Conservation (phyloP, 2,113 vertebrate genomes). For the Aspidoscelis tigris region DNA sequence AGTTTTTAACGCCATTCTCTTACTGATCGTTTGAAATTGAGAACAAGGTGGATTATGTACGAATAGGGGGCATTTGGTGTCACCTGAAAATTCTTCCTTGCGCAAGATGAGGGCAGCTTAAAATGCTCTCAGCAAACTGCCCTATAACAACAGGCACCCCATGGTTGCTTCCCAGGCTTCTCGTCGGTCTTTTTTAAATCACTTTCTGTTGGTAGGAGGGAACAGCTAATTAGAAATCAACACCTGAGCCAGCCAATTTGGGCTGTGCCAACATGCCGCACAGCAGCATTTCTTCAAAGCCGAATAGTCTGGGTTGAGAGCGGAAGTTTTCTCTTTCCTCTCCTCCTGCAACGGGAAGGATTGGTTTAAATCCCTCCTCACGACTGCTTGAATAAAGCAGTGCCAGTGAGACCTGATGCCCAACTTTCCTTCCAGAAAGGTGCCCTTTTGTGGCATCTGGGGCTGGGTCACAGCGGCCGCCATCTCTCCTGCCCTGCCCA, state of each 20-base stretch:
- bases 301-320: neutral
- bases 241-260: conserved; percentile 31
- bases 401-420: conserved; percentile 2
- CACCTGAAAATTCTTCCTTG: neutral
- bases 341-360: conserved; percentile 30
- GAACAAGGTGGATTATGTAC: conserved; percentile 34
- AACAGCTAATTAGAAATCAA: conserved; percentile 17
- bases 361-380: conserved; percentile 7
- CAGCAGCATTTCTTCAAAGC: conserved; percentile 2
- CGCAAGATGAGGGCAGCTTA: neutral
- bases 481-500: conserved; percentile 47
- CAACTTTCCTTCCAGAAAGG: conserved; percentile 3
- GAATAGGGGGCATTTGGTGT: conserved; percentile 18
- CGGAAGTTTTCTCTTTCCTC: neutral
- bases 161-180: neutral
- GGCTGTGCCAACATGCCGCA: neutral
- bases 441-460: conserved; percentile 44
- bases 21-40: neutral
- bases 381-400: conserved; percentile 22
- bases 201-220: neutral
- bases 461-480: conserved; percentile 43
- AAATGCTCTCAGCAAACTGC: neutral
- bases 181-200: neutral
- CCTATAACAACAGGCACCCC: neutral
- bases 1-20: neutral